Percentiles rank a stretch among this genome's conserved stretches.
Evolutionary conservation across 2,113 vertebrate genomes (phyloP).

Genomic region (Tachysurus fulvidraco): DNA sequence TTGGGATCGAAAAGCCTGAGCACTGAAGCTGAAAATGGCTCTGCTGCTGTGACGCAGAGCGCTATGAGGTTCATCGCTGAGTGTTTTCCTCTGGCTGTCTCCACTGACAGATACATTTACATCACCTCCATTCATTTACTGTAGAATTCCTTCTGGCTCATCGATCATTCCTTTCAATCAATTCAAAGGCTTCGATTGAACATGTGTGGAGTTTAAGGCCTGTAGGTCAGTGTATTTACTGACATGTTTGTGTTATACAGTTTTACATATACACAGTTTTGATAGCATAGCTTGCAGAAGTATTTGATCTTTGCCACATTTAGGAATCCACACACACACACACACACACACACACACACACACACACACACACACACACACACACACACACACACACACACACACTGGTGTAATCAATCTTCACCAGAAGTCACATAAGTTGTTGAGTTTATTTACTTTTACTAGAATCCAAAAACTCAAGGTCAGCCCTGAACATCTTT

Average conservation of each 20-base stretch:
- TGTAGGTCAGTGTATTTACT: neutral
- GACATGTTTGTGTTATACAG: neutral
- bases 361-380: too few species aligned
- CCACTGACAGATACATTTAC: constrained; percentile 43
- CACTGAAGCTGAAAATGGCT: constrained; percentile 52
- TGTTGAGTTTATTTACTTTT: neutral
- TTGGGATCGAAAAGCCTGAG: constrained; percentile 21
- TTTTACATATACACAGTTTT: neutral
- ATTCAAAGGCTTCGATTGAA: neutral
- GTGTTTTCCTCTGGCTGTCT: constrained; percentile 34
- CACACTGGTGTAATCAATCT: neutral
- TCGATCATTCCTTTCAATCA: constrained; percentile 38
- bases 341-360: too few species aligned
- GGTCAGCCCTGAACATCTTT: too few species aligned
- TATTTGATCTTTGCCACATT: neutral
- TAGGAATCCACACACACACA: neutral
- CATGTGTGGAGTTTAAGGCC: neutral
- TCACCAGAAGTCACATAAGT: neutral
- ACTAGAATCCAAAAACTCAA: too few species aligned
- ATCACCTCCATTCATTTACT: constrained; percentile 46
- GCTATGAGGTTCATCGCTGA: constrained; percentile 24
- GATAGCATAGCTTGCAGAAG: neutral
- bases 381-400: too few species aligned
- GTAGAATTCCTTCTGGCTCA: constrained; percentile 40
- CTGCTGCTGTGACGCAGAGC: constrained; percentile 8